phyloP scores from a whole-genome alignment of 2,888 invertebrate species.

The Urechis unicinctus region DNA sequence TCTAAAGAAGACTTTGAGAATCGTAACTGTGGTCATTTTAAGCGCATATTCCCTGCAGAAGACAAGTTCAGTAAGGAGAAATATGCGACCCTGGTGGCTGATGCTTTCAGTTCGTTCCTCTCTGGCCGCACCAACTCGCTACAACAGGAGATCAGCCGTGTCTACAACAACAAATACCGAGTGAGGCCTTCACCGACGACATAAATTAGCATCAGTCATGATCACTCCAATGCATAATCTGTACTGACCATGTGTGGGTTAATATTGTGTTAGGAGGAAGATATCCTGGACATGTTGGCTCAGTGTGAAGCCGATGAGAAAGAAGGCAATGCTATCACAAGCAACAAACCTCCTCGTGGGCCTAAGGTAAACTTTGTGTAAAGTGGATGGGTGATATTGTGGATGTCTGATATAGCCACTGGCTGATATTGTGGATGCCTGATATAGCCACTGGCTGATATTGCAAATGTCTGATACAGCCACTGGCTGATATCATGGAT shows the following conservation, averaged over 20 bases:
- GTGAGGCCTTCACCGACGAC: constrained; percentile 20
- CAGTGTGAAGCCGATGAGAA: constrained; percentile 45
- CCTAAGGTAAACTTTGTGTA: constrained; percentile 26
- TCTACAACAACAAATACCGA: constrained; percentile 40
- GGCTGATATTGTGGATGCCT: neutral
- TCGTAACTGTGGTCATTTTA: constrained; percentile 42
- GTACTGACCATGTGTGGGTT: neutral
- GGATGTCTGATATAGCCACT: neutral
- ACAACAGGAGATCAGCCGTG: constrained; percentile 41
- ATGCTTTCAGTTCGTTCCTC: constrained; percentile 36
- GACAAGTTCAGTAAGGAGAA: constrained; percentile 39
- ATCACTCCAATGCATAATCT: neutral
- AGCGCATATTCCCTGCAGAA: constrained; percentile 47
- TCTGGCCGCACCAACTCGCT: constrained; percentile 36
- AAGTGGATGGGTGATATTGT: neutral
- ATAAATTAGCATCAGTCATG: neutral
- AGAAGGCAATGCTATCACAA: constrained; percentile 22
- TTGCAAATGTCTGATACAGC: neutral
- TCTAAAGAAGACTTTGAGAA: constrained; percentile 46
- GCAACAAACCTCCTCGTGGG: constrained; percentile 21
- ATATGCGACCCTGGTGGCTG: constrained; percentile 36
- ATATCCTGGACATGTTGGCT: constrained; percentile 45
- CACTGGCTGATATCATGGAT: neutral
- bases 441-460: neutral
- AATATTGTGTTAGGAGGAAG: constrained; percentile 36